Evolutionary conservation across 2,888 invertebrate species (phyloP).

Genomic region (Heliothis peltigera): DNA sequence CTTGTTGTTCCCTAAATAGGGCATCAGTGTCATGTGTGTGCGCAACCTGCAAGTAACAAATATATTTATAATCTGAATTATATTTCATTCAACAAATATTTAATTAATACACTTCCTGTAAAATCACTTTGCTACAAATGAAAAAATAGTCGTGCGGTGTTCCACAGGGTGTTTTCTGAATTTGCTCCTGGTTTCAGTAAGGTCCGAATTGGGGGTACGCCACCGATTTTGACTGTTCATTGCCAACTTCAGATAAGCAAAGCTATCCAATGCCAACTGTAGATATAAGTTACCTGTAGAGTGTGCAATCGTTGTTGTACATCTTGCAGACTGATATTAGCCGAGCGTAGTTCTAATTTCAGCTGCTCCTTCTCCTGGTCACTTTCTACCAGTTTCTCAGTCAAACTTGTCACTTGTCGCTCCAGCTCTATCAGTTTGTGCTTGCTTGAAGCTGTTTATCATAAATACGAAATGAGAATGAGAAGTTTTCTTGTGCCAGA

Average conservation of each 20-base stretch:
- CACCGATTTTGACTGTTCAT: no score
- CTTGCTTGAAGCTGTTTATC: slow-evolving; percentile 80
- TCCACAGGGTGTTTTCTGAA: no score
- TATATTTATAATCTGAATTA: background rate
- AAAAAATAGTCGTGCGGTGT: no score
- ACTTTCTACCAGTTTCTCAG: slow-evolving; percentile 74
- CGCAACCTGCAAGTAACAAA: slow-evolving; percentile 75
- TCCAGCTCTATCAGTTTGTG: slow-evolving; percentile 83
- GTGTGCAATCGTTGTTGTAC: slow-evolving; percentile 84
- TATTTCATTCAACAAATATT: no score
- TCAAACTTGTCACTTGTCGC: slow-evolving; percentile 76
- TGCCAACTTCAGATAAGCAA: no score
- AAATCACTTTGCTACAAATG: no score
- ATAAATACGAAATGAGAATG: no score
- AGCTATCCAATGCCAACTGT: no score
- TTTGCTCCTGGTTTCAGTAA: no score
- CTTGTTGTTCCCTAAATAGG: slow-evolving; percentile 86
- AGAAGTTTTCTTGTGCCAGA: no score
- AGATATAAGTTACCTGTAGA: slow-evolving; percentile 73
- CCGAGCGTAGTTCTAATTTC: slow-evolving; percentile 80
- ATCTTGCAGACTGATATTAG: slow-evolving; percentile 83
- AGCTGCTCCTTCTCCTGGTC: slow-evolving; percentile 84
- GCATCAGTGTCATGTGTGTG: slow-evolving; percentile 86
- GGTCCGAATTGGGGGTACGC: no score
- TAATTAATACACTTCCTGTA: no score